phyloP scores from a whole-genome alignment of 2,113 vertebrate genomes.

The Sorex araneus region DNA sequence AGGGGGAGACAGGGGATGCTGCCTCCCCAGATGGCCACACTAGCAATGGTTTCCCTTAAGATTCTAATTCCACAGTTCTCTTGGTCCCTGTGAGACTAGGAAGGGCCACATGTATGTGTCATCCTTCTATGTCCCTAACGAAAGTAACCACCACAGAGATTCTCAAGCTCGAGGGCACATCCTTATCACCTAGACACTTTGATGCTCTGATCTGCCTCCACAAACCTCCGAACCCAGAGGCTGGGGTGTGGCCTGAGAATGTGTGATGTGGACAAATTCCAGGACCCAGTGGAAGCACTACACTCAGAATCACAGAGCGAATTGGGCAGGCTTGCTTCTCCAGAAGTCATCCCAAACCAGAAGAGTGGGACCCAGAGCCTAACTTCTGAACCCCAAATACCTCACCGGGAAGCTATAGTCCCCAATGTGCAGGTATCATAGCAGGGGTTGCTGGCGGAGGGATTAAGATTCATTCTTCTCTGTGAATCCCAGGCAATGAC shows the following conservation, averaged over 20 bases:
- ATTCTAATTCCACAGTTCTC: neutral
- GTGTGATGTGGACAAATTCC: neutral
- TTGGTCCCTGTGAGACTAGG: neutral
- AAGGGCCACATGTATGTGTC: neutral
- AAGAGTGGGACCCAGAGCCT: neutral
- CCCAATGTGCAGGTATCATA: neutral
- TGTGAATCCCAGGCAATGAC: neutral
- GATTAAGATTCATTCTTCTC: neutral
- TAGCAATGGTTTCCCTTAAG: neutral
- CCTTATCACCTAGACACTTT: too few relatives aligned
- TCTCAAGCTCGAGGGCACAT: neutral
- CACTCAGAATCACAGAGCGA: neutral
- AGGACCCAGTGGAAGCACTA: neutral
- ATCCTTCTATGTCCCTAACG: neutral
- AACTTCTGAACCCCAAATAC: neutral
- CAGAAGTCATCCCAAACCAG: neutral
- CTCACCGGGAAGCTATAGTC: neutral
- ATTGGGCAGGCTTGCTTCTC: neutral
- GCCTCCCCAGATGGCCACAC: rapidly evolving
- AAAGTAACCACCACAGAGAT: neutral
- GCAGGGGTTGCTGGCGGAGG: neutral
- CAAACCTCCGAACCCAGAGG: neutral
- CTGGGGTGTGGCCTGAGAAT: neutral
- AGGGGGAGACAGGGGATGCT: neutral
- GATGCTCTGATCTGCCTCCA: too few relatives aligned